Conservation (phyloP, 2,113 vertebrate genomes). For the Anguilla japonica region DNA sequence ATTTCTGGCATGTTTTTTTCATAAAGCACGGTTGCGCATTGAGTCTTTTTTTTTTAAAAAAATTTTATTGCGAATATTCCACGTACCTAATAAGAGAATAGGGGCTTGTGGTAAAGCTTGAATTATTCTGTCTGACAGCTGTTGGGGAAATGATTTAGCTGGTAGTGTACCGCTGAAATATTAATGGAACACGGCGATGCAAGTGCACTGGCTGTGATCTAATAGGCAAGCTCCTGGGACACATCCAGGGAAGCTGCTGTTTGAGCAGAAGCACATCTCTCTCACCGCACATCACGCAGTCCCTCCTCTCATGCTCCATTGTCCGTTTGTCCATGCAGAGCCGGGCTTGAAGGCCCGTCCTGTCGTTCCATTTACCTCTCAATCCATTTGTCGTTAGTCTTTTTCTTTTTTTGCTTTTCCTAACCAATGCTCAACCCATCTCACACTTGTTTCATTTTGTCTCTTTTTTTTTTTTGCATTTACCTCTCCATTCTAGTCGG, state of each 20-base stretch:
- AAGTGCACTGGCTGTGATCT: slow-evolving; percentile 2
- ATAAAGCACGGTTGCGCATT: slow-evolving; percentile 36
- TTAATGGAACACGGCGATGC: slow-evolving; percentile 22
- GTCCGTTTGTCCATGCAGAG: not conserved
- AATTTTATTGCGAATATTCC: slow-evolving; percentile 39
- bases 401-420: slow-evolving; percentile 39
- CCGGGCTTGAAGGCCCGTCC: not conserved
- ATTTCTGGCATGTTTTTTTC: slow-evolving; percentile 41
- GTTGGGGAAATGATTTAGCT: slow-evolving; percentile 41
- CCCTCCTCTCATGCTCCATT: not conserved
- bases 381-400: slow-evolving; percentile 51
- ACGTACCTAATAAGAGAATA: slow-evolving; percentile 30
- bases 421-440: slow-evolving; percentile 39
- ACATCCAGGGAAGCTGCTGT: not conserved
- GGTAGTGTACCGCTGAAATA: slow-evolving; percentile 33
- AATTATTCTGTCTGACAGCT: slow-evolving; percentile 43
- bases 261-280: not conserved
- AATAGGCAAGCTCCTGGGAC: slow-evolving; percentile 10
- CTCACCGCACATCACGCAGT: slow-evolving; percentile 1
- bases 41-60: not conserved
- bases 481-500: slow-evolving; percentile 72
- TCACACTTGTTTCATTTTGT: slow-evolving; percentile 45
- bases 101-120: slow-evolving; percentile 13
- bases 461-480: slow-evolving; percentile 46
- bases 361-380: slow-evolving; percentile 5